A percentile compares a stretch with the other conserved stretches of the same genome.
These are phyloP conservation scores for Melanotaenia maccullochi DNA, from an alignment of 2,797 vertebrate genomes.

Conservation along the genomic window DNA sequence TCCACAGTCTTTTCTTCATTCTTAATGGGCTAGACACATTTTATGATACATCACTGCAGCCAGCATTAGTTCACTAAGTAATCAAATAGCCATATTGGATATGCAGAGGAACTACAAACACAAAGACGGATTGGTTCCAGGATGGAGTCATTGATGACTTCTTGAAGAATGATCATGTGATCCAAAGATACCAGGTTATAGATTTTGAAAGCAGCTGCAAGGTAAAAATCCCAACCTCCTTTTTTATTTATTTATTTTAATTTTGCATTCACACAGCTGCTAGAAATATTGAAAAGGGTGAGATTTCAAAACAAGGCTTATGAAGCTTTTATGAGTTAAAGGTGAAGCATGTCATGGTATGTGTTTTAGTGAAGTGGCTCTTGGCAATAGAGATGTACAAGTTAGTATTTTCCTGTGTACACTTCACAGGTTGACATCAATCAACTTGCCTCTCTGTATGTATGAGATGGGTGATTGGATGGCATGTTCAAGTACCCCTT, in stretches of 20 bases:
- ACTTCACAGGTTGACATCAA: conserved; percentile 50
- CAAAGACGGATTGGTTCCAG: not conserved
- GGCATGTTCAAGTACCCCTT: conserved; percentile 42
- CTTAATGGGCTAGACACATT: conserved; percentile 65
- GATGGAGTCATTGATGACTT: not conserved
- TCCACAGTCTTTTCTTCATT: conserved; percentile 49
- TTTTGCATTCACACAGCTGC: not conserved
- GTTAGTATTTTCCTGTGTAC: conserved; percentile 11
- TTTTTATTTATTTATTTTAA: not conserved
- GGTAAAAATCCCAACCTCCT: not conserved
- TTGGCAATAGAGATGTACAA: not conserved
- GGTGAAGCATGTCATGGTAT: not conserved
- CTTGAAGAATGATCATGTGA: not conserved
- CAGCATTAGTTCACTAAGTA: conserved; percentile 45
- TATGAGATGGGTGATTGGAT: conserved; percentile 62
- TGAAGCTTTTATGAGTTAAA: conserved; percentile 3
- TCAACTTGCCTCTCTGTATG: conserved; percentile 55
- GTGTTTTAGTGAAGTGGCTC: conserved; percentile 21
- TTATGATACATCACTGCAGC: conserved; percentile 63
- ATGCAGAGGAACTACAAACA: conserved; percentile 33
- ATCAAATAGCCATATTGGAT: conserved; percentile 48
- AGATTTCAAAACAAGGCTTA: not conserved
- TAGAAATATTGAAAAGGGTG: not conserved
- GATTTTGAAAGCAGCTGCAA: not conserved
- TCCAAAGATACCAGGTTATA: conserved; percentile 1